Evolutionary conservation across 2,888 invertebrate genomes (phyloP), one percentile per base, ranked within the genome.

Genomic region (Eledone cirrhosa): DNA sequence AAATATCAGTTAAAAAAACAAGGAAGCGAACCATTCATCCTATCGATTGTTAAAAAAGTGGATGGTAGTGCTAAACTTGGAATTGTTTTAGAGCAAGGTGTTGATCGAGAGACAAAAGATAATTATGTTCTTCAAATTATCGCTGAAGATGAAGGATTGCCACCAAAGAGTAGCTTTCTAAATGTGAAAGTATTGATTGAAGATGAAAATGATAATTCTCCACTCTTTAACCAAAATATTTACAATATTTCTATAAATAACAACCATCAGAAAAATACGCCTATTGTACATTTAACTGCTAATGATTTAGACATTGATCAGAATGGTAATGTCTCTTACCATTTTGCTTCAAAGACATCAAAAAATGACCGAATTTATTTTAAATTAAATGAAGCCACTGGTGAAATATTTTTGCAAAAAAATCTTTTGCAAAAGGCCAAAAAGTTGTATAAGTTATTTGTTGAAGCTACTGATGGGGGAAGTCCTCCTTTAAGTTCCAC

Each of bases 241-340:
- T 72, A 72, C 41, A 72, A 72, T 41, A 31, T 72, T n/a, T 72
- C 72, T n/a, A 33, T 72, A 31, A 41, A 72, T 31, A 72, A 31
- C 31, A 72, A 41, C 19, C 72, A 72, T 29, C 33, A 72, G 31
- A 72, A 41, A 33, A 24, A 31, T 41, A 72, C 31, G 22, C 33
- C 72, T 19, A 41, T 72, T 41, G 72, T 41, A 22, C 31, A 41
- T 29, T 31, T 72, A 41, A 41, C 41, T 72, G 72, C 72, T 31
- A 33, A 22, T n/a, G 72, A 72, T 33, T 41, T 72, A 41, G 72
- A 72, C 29, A 41, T 41, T 13, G 72, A 41, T 41, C 22, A 72
- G 41, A 72, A 72, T 41, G 72, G 72, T 13, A 41, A 41, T 22
- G 29, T 72, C 19, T 41, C 41, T 72, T 72, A 72, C 22, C 72